These are phyloP conservation scores for Neodontobutis hainanensis DNA, from an alignment of 2,113 vertebrate species.

Conservation along the genomic window DNA sequence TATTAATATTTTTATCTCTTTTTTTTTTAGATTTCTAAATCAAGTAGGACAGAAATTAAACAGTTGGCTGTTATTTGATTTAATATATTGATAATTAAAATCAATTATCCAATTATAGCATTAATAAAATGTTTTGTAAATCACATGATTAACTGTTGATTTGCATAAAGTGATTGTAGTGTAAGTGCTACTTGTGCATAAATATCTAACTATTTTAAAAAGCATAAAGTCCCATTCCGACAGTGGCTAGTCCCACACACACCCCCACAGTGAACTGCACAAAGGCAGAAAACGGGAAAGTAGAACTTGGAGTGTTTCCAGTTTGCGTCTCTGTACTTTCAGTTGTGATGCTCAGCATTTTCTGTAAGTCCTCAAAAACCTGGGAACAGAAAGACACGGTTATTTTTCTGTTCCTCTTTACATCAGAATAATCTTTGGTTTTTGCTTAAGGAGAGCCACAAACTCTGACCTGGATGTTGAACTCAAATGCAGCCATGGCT, in stretches of 20 bases:
- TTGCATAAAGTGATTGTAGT: not conserved
- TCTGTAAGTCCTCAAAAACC: constrained; percentile 82
- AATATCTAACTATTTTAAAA: not conserved
- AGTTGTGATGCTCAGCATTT: constrained; percentile 70
- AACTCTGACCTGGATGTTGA: constrained; percentile 80
- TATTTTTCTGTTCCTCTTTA: constrained; percentile 37
- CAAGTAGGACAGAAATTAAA: too few species aligned
- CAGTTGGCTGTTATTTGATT: not conserved
- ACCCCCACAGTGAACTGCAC: constrained; percentile 63
- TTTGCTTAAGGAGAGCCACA: too few species aligned
- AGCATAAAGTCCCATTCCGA: constrained; percentile 64
- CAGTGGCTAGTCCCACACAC: constrained; percentile 58
- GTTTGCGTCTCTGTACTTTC: constrained; percentile 11
- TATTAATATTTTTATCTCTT: too few species aligned
- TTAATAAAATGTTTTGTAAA: not conserved
- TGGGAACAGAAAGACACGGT: not conserved
- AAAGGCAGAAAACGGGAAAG: constrained; percentile 24
- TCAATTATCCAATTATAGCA: too few species aligned
- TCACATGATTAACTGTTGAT: not conserved
- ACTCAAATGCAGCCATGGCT: constrained; percentile 83
- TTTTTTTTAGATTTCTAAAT: too few species aligned
- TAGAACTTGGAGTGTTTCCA: not conserved
- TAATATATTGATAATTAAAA: too few species aligned
- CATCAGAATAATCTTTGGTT: not conserved
- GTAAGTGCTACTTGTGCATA: constrained; percentile 43